phyloP scores from a whole-genome alignment of 2,113 vertebrate genomes.

The Cepphus grylle region DNA sequence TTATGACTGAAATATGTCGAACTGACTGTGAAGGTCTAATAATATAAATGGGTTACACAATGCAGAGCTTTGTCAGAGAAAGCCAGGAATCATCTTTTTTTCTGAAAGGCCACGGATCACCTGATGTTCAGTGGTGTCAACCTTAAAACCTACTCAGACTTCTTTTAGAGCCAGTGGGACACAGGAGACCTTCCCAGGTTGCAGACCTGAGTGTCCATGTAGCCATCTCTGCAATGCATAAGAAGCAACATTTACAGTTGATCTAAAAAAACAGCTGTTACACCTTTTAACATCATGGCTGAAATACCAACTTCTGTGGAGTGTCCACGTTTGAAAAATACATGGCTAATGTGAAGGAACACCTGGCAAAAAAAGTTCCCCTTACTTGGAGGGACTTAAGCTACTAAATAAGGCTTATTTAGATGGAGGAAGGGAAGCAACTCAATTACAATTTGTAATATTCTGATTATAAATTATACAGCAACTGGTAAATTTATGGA shows the following conservation, averaged over 20 bases:
- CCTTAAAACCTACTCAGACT: neutral
- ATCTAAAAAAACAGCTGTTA: neutral
- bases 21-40: neutral
- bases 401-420: neutral
- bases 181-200: neutral
- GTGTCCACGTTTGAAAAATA: neutral
- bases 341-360: neutral
- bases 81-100: neutral
- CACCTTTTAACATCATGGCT: neutral
- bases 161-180: neutral
- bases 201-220: neutral
- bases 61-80: neutral
- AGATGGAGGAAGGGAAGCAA: neutral
- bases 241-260: neutral
- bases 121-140: neutral
- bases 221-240: neutral
- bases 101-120: neutral
- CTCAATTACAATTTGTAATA: neutral
- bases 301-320: neutral
- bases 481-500: neutral
- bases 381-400: neutral
- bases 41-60: neutral
- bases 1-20: neutral
- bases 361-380: neutral
- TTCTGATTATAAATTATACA: neutral